phyloP scores from a whole-genome alignment of 2,113 vertebrate genomes.

The Vulpes lagopus region DNA sequence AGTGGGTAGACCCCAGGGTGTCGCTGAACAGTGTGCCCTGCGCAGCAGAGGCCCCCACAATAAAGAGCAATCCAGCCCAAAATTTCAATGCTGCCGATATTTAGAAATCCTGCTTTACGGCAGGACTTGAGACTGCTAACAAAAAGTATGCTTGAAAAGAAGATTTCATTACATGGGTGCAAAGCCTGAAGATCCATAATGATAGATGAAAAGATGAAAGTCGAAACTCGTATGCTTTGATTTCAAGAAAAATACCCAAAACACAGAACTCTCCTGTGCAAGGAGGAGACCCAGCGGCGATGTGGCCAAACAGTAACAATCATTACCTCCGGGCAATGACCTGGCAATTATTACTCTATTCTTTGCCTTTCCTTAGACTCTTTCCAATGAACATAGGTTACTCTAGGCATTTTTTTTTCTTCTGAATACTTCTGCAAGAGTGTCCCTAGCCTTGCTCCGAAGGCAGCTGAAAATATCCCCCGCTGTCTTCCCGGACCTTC shows the following conservation, averaged over 20 bases:
- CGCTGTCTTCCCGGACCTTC: background rate
- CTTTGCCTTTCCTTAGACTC: background rate
- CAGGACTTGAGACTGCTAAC: background rate
- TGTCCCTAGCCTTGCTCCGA: background rate
- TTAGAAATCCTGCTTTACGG: background rate
- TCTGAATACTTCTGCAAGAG: background rate
- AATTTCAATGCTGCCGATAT: background rate
- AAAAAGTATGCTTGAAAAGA: background rate
- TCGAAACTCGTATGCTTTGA: background rate
- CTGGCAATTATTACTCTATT: background rate
- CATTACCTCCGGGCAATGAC: background rate
- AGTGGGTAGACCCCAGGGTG: background rate
- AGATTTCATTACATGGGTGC: background rate
- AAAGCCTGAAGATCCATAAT: background rate
- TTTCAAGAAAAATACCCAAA: background rate
- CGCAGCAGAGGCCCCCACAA: background rate
- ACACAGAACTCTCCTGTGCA: background rate
- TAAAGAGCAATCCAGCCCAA: background rate
- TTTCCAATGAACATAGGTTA: background rate
- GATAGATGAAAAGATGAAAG: background rate
- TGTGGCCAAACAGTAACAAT: background rate
- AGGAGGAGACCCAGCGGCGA: background rate
- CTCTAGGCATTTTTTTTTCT: background rate
- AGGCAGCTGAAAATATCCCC: background rate
- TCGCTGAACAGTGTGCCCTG: background rate